Percentiles rank a stretch among this genome's conserved stretches.
Evolutionary conservation across 2,888 invertebrate species (phyloP).

Genomic region (Parelbella ahira): DNA sequence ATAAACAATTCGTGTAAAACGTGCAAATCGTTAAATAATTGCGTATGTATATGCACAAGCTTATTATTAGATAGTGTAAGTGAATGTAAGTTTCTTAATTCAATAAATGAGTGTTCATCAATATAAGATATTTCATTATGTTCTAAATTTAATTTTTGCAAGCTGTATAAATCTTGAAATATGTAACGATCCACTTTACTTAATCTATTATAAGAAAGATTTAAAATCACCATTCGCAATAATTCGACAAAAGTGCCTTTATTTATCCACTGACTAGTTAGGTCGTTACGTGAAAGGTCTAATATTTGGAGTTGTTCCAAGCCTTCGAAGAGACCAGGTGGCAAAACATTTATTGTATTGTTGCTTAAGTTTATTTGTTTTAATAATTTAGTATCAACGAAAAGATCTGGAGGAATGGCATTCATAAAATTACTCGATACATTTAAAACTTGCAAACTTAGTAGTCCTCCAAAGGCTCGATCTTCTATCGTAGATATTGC

Average conservation of each 20-base stretch:
- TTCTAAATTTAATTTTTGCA: constrained; percentile 87
- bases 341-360: constrained; percentile 87
- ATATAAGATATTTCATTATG: constrained; percentile 85
- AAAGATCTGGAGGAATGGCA: constrained; percentile 87
- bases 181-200: constrained; percentile 84
- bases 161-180: constrained; percentile 86
- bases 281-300: constrained; percentile 85
- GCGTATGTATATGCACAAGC: constrained; percentile 83
- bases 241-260: constrained; percentile 87
- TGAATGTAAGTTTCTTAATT: constrained; percentile 87
- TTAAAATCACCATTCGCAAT: constrained; percentile 86
- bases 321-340: constrained; percentile 85
- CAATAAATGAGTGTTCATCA: constrained; percentile 86
- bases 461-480: constrained; percentile 85
- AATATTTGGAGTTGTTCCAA: constrained; percentile 86
- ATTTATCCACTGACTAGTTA: constrained; percentile 88
- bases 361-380: constrained; percentile 86
- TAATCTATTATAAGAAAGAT: constrained; percentile 86
- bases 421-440: constrained; percentile 89
- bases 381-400: constrained; percentile 83
- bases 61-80: constrained; percentile 87
- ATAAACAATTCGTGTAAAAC: constrained; percentile 86
- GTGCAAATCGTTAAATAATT: constrained; percentile 85
- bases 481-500: constrained; percentile 86
- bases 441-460: constrained; percentile 85